Conservation (phyloP, 1,140 invertebrate species). For the Brachionus sp. region DNA sequence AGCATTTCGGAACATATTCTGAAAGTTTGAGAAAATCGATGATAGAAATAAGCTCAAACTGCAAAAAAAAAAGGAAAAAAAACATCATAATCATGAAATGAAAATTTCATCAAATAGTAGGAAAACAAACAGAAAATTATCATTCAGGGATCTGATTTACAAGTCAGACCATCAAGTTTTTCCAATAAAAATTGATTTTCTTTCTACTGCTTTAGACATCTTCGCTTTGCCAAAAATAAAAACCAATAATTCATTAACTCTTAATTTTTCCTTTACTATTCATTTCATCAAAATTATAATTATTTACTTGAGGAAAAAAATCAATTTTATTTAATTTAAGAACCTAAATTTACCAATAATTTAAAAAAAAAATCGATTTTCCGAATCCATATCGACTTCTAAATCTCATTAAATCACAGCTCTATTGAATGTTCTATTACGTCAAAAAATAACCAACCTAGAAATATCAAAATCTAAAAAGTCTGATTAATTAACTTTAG, state of each 20-base stretch:
- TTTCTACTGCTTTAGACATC: background rate
- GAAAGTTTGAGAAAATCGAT: background rate
- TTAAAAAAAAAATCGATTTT: slow-evolving; percentile 14
- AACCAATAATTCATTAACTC: slow-evolving; percentile 34
- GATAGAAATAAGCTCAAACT: background rate
- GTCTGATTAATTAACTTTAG: no score
- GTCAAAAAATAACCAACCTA: no score
- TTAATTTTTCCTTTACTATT: background rate
- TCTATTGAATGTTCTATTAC: background rate
- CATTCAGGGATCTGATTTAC: background rate
- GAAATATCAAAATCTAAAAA: no score
- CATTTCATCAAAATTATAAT: slow-evolving; percentile 17
- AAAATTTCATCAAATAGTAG: background rate
- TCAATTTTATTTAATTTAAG: slow-evolving; percentile 34
- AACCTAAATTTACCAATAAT: background rate
- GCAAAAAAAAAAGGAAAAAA: background rate
- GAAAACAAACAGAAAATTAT: background rate
- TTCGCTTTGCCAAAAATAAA: slow-evolving; percentile 7
- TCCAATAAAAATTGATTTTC: slow-evolving; percentile 30
- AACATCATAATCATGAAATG: background rate
- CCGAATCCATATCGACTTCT: background rate
- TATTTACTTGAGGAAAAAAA: slow-evolving; percentile 32
- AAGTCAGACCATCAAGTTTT: background rate
- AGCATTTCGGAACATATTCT: background rate
- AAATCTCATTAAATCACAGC: background rate